Conservation (phyloP, 53 echinoderm and acorn worm genomes). For the Actinopyga echinites region DNA sequence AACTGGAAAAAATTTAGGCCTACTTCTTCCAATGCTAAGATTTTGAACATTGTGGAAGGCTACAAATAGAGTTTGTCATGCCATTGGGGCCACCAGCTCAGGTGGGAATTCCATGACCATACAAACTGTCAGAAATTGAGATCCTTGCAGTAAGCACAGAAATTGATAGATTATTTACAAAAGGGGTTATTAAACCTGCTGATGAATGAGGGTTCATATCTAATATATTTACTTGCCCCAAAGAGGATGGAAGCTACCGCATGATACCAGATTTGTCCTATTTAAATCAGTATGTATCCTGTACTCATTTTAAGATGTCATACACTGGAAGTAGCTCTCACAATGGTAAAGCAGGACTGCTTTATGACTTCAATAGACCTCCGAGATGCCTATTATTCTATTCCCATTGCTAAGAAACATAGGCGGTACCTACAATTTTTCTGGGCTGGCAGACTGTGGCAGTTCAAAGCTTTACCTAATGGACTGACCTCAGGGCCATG, state of each 20-base stretch:
- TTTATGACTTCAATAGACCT: slow-evolving; percentile 56
- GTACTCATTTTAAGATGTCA: slow-evolving; percentile 57
- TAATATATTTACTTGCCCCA: slow-evolving; percentile 41
- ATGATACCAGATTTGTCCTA: slow-evolving; percentile 56
- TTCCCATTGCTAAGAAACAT: slow-evolving; percentile 38
- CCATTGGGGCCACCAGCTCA: neutral
- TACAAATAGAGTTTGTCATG: neutral
- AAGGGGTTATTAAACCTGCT: slow-evolving; percentile 6
- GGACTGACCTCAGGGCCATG: slow-evolving; percentile 39
- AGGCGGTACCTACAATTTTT: slow-evolving; percentile 27
- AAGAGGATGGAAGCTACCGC: slow-evolving; percentile 37
- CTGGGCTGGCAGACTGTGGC: slow-evolving; percentile 17
- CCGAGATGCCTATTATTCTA: slow-evolving; percentile 55
- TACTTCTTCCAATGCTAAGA: slow-evolving; percentile 1
- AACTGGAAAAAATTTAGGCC: neutral
- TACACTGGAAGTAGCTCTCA: slow-evolving; percentile 31
- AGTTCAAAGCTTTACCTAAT: slow-evolving; percentile 44
- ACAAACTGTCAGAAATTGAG: neutral
- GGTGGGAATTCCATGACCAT: neutral
- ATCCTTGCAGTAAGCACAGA: neutral
- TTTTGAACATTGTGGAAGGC: neutral
- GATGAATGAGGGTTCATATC: slow-evolving; percentile 46
- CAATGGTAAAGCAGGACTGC: slow-evolving; percentile 27
- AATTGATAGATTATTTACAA: slow-evolving; percentile 17
- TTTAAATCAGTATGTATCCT: slow-evolving; percentile 24